Conservation (phyloP, 2,888 invertebrate genomes). For the Nectonema munidae region DNA sequence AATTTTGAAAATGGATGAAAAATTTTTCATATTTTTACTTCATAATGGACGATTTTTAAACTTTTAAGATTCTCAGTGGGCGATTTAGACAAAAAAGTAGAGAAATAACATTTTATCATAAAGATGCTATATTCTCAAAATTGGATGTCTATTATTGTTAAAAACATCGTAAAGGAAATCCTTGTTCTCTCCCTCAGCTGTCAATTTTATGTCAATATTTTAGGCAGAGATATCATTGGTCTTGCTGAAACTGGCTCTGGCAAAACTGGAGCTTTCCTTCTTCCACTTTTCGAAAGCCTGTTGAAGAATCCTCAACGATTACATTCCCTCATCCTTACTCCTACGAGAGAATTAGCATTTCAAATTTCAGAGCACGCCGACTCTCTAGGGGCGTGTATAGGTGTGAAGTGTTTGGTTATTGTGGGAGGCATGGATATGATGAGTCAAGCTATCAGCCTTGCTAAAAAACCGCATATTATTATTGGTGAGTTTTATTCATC, state of each 20-base stretch:
- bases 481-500: conserved; percentile 32
- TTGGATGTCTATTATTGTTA: too few species aligned
- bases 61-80: too few species aligned
- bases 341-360: conserved; percentile 81
- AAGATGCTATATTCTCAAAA: too few species aligned
- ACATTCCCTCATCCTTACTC: conserved; percentile 65
- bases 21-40: too few species aligned
- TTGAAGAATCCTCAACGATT: conserved; percentile 64
- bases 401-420: conserved; percentile 65
- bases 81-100: too few species aligned
- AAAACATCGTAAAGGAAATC: too few species aligned
- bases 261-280: conserved; percentile 82
- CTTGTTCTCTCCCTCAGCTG: too few species aligned
- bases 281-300: conserved; percentile 66
- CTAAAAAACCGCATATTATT: conserved; percentile 79
- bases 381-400: conserved; percentile 53
- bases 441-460: conserved; percentile 52
- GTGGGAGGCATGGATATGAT: conserved; percentile 98
- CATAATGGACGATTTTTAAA: too few species aligned
- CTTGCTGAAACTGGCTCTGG: conserved; percentile 60
- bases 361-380: conserved; percentile 95
- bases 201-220: too few species aligned
- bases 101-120: too few species aligned
- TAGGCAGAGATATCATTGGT: conserved; percentile 45
- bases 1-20: too few species aligned